Conservation (phyloP, 2,113 vertebrate species). For the Puntigrus tetrazona region DNA sequence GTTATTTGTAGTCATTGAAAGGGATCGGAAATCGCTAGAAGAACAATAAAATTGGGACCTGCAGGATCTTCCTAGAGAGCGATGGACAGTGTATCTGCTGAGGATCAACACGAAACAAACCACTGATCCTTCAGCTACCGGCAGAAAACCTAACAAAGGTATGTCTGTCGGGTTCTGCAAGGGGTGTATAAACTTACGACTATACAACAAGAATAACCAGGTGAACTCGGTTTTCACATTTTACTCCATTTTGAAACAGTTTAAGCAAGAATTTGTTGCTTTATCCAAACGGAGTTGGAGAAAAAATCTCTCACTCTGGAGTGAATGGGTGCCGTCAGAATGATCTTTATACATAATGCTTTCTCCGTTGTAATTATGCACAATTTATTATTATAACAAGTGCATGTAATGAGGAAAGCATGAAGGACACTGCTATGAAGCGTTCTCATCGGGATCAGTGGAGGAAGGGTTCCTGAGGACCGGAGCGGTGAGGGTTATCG, state of each 20-base stretch:
- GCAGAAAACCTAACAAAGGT: background rate
- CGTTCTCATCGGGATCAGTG: background rate
- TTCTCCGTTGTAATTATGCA: too few relatives aligned
- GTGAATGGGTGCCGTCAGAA: background rate
- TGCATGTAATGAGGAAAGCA: too few relatives aligned
- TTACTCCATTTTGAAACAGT: background rate
- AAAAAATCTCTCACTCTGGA: background rate
- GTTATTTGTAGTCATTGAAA: background rate
- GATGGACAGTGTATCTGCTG: too few relatives aligned
- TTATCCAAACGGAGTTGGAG: too few relatives aligned
- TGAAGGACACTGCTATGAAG: too few relatives aligned
- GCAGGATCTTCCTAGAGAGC: background rate
- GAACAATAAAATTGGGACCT: background rate
- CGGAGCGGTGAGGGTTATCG: too few relatives aligned
- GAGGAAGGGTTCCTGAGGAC: too few relatives aligned
- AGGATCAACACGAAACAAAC: background rate
- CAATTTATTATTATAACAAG: too few relatives aligned
- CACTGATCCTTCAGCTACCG: background rate
- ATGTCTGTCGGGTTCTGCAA: background rate
- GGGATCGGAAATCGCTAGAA: background rate
- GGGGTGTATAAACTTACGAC: background rate
- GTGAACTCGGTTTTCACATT: background rate
- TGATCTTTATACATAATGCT: too few relatives aligned
- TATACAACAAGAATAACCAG: background rate
- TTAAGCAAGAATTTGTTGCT: background rate